Conservation (phyloP, 2,888 invertebrate species). For the Heliconius ethilla region DNA sequence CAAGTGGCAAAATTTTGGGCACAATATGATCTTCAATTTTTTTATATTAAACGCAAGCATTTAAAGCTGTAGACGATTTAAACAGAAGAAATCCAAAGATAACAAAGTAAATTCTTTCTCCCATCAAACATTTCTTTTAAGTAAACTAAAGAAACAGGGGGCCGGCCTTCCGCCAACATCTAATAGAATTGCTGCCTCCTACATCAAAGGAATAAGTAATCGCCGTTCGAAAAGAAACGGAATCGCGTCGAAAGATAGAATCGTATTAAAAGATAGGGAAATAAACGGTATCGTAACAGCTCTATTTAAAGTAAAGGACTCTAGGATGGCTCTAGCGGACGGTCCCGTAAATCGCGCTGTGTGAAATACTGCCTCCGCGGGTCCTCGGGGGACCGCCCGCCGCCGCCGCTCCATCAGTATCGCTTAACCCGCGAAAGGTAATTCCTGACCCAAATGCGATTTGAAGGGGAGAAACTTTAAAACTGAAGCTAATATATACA, state of each 20-base stretch:
- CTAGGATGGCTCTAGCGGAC: slow-evolving; percentile 47
- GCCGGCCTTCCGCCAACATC: slow-evolving; percentile 30
- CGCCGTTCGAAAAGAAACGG: slow-evolving; percentile 48
- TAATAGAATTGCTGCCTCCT: slow-evolving; percentile 48
- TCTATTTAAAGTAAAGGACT: slow-evolving; percentile 48
- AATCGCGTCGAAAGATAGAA: slow-evolving; percentile 69
- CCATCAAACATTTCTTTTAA: slow-evolving; percentile 42
- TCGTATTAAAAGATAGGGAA: slow-evolving; percentile 69
- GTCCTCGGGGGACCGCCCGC: slow-evolving; percentile 51
- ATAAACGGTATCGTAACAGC: slow-evolving; percentile 60
- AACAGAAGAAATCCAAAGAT: slow-evolving; percentile 19
- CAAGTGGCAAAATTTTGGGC: too few species aligned
- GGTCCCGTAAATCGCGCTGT: slow-evolving; percentile 64
- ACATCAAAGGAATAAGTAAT: slow-evolving; percentile 52
- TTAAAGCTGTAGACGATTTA: neutral
- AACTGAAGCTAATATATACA: slow-evolving; percentile 11
- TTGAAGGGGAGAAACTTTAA: slow-evolving; percentile 51
- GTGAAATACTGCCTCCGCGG: slow-evolving; percentile 53
- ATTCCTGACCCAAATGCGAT: slow-evolving; percentile 79
- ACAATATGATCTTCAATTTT: neutral
- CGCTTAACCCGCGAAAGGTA: slow-evolving; percentile 74
- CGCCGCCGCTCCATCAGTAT: slow-evolving; percentile 53
- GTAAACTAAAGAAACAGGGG: slow-evolving; percentile 42
- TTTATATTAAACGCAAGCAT: neutral
- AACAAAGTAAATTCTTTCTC: slow-evolving; percentile 34